These are phyloP conservation scores for Sinonovacula constricta DNA, from an alignment of 1,140 invertebrate genomes.

Conservation along the genomic window DNA sequence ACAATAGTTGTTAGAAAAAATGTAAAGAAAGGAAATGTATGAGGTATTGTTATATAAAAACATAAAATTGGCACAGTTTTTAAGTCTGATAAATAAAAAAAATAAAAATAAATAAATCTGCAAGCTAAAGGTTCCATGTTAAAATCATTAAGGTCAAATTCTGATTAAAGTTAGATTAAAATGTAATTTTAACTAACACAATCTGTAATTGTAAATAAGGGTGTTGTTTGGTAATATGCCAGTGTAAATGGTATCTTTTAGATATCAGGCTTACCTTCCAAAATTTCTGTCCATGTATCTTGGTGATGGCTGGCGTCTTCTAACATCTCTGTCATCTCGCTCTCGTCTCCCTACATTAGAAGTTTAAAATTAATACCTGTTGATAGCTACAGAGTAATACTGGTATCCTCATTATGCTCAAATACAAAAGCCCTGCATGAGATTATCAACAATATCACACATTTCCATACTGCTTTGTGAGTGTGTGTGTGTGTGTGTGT, in stretches of 20 bases:
- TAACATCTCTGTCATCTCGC: constrained; percentile 4
- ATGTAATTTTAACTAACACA: too few species aligned
- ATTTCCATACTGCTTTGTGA: background rate
- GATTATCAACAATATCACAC: too few species aligned
- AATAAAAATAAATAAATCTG: background rate
- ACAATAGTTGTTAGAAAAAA: too few species aligned
- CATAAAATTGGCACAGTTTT: too few species aligned
- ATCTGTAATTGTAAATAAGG: background rate
- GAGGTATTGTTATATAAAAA: too few species aligned
- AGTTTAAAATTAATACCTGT: background rate
- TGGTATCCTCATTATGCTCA: background rate
- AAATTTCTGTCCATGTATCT: constrained; percentile 6
- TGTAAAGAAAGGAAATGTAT: too few species aligned
- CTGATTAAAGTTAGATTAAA: too few species aligned
- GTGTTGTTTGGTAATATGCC: background rate
- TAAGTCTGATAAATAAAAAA: background rate
- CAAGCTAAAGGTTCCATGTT: background rate
- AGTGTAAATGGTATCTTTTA: background rate
- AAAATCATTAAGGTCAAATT: too few species aligned
- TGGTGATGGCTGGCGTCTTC: constrained; percentile 17
- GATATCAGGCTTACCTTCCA: constrained; percentile 15
- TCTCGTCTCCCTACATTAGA: background rate
- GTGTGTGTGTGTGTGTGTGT: too few species aligned
- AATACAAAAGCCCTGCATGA: too few species aligned
- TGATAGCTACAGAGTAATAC: background rate